A percentile compares a stretch with the other conserved stretches of the same genome.
These are phyloP conservation scores for Neodon shergylaensis DNA, from an alignment of 2,113 vertebrate genomes.

Conservation along the genomic window DNA sequence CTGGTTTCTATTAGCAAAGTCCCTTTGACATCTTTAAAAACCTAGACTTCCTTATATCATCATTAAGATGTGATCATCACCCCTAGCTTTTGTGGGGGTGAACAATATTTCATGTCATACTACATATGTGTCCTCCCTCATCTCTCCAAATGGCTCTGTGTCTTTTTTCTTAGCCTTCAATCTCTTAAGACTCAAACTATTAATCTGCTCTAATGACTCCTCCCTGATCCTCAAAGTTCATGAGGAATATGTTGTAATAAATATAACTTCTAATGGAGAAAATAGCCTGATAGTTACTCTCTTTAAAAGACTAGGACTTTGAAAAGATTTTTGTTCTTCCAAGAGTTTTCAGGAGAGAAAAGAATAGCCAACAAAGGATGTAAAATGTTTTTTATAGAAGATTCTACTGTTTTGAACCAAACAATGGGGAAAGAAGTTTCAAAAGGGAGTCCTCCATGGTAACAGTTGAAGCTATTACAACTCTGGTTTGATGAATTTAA, in stretches of 20 bases:
- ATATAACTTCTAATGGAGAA: conserved; percentile 5
- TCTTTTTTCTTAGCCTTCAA: conserved; percentile 7
- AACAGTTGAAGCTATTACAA: neutral
- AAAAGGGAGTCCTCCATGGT: neutral
- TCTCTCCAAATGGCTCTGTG: neutral
- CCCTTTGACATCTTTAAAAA: conserved; percentile 53
- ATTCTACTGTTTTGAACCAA: conserved; percentile 46
- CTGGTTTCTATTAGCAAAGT: neutral
- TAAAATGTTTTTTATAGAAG: conserved; percentile 14
- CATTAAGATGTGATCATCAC: neutral
- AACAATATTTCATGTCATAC: conserved; percentile 23
- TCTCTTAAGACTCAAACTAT: neutral
- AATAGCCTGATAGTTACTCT: neutral
- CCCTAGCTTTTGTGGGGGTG: conserved; percentile 17
- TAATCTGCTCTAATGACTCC: neutral
- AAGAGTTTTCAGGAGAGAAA: conserved; percentile 5
- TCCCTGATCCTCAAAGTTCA: neutral
- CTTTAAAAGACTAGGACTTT: neutral
- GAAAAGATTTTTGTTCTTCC: conserved; percentile 1
- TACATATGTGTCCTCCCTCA: neutral
- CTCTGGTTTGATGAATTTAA: conserved; percentile 20
- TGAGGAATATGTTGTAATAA: conserved; percentile 15
- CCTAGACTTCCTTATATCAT: conserved; percentile 9
- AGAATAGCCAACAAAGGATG: neutral
- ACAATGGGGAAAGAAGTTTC: neutral